Evolutionary conservation across 2,888 invertebrate species (phyloP).

Genomic region (Melanophora roralis): DNA sequence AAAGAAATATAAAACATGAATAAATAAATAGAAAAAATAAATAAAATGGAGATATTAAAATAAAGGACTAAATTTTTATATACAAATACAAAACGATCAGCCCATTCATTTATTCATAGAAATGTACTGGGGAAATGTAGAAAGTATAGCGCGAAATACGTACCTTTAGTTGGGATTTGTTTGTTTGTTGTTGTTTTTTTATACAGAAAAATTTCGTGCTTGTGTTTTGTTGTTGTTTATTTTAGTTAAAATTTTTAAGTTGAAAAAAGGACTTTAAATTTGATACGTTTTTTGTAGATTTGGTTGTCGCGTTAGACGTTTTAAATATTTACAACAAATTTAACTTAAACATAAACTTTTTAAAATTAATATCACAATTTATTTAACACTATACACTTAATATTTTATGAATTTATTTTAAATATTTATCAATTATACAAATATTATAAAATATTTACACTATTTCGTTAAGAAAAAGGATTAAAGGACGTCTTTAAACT

Average conservation of each 20-base stretch:
- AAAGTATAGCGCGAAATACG: conserved; percentile 1
- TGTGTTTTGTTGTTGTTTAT: background rate
- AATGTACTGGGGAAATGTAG: background rate
- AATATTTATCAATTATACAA: too few relatives aligned
- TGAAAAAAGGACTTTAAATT: conserved; percentile 43
- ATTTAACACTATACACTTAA: conserved; percentile 26
- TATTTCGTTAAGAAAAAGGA: background rate
- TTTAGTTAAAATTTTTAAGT: conserved; percentile 14
- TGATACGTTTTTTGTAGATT: conserved; percentile 15
- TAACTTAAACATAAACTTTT: conserved; percentile 51
- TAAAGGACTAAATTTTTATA: conserved; percentile 42
- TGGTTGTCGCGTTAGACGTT: background rate
- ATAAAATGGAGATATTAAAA: conserved; percentile 31
- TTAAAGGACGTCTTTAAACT: background rate
- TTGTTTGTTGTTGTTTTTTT: too few relatives aligned
- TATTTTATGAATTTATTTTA: background rate
- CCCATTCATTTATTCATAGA: background rate
- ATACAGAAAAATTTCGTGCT: conserved; percentile 12
- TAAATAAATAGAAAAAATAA: conserved; percentile 19
- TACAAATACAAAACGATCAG: background rate
- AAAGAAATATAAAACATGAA: conserved; percentile 18
- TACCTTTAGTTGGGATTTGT: conserved; percentile 59
- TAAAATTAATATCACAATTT: conserved; percentile 61
- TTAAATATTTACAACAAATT: conserved; percentile 43
- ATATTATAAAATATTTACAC: conserved; percentile 48